Percentiles rank a stretch among this genome's conserved stretches.
These are phyloP conservation scores for Liodrosophila aerea DNA, from an alignment of 2,888 invertebrate species.

Conservation along the genomic window DNA sequence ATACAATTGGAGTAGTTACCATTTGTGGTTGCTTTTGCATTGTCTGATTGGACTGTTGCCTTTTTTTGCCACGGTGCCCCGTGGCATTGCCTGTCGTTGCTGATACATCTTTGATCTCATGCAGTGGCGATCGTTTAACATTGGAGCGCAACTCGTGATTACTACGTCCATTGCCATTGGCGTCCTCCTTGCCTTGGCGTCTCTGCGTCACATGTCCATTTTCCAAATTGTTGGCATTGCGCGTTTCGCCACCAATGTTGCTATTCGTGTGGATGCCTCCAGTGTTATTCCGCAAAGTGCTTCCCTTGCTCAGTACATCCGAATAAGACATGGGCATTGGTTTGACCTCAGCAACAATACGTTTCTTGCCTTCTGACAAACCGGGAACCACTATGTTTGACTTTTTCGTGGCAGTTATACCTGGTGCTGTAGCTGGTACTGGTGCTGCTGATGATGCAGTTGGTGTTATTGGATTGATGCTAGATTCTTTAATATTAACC, in stretches of 20 bases:
- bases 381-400: slow-evolving; percentile 40
- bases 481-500: slow-evolving; percentile 13
- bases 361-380: slow-evolving; percentile 80
- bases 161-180: slow-evolving; percentile 12
- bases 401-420: slow-evolving; percentile 45
- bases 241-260: slow-evolving; percentile 30
- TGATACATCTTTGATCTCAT: slow-evolving; percentile 81
- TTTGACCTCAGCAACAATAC: slow-evolving; percentile 92
- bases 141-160: slow-evolving; percentile 53
- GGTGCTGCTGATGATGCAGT: slow-evolving; percentile 19
- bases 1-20: too few relatives aligned
- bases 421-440: slow-evolving; percentile 22
- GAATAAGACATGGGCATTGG: slow-evolving; percentile 94
- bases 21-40: slow-evolving; percentile 34
- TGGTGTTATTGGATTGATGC: slow-evolving; percentile 11
- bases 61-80: slow-evolving; percentile 59
- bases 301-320: slow-evolving; percentile 89
- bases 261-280: slow-evolving; percentile 19
- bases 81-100: slow-evolving; percentile 15
- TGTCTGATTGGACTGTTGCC: slow-evolving; percentile 31
- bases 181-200: slow-evolving; percentile 58
- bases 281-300: slow-evolving; percentile 39
- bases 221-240: slow-evolving; percentile 43
- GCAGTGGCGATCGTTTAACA: slow-evolving; percentile 81
- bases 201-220: slow-evolving; percentile 38